A percentile compares a stretch with the other conserved stretches of the same genome.
phyloP scores from a whole-genome alignment of 2,888 invertebrate genomes.

The Trypoxylon attenuatum region DNA sequence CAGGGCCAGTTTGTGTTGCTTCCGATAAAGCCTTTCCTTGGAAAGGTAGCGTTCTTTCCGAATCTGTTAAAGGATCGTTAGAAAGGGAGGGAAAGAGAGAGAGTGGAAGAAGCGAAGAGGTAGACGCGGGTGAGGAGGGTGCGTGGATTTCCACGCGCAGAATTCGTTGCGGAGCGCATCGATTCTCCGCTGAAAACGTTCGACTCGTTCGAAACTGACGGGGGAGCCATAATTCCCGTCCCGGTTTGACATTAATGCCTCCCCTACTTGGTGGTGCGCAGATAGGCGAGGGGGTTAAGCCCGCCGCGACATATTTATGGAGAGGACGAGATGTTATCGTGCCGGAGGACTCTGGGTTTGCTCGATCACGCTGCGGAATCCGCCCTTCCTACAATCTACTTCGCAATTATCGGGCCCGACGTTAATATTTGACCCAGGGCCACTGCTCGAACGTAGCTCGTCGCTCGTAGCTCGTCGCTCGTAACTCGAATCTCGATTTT shows the following conservation, averaged over 20 bases:
- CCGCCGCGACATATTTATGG: slow-evolving; percentile 75
- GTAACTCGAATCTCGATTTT: slow-evolving; percentile 41
- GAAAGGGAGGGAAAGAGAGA: background rate
- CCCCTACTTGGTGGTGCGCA: slow-evolving; percentile 70
- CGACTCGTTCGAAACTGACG: slow-evolving; percentile 75
- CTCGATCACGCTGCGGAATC: slow-evolving; percentile 56
- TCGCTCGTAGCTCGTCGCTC: too few relatives aligned
- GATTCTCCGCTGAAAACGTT: slow-evolving; percentile 73
- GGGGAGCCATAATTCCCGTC: slow-evolving; percentile 75
- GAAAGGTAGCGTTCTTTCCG: background rate
- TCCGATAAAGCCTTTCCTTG: too few relatives aligned
- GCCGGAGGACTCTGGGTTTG: slow-evolving; percentile 59
- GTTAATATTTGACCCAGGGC: slow-evolving; percentile 72
- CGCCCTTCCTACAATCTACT: slow-evolving; percentile 71
- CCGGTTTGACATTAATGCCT: slow-evolving; percentile 74
- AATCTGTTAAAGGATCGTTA: background rate
- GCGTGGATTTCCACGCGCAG: slow-evolving; percentile 55
- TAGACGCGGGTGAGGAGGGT: background rate
- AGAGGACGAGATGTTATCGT: slow-evolving; percentile 74
- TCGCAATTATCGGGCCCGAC: slow-evolving; percentile 73
- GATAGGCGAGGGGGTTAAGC: slow-evolving; percentile 75
- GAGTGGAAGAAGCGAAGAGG: background rate
- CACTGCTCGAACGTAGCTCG: slow-evolving; percentile 30
- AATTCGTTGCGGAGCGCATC: slow-evolving; percentile 56
- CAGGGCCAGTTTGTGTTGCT: too few relatives aligned